phyloP scores from a whole-genome alignment of 1,140 invertebrate species.

The Drosophila funebris region DNA sequence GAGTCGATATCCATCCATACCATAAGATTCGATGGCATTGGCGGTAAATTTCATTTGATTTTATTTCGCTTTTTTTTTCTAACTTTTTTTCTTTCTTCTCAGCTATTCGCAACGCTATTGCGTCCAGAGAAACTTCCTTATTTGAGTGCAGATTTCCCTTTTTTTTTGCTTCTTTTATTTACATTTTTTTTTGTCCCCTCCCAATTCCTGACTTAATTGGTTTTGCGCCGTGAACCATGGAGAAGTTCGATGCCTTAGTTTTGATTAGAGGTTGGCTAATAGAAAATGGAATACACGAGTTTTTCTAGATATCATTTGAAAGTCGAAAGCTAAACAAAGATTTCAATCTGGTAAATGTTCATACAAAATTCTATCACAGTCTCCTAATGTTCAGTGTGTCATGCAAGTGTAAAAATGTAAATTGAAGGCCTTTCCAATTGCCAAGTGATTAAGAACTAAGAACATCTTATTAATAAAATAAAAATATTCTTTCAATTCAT shows the following conservation, averaged over 20 bases:
- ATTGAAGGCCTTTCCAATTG: too few relatives aligned
- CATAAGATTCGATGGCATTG: slow-evolving; percentile 31
- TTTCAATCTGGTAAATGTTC: slow-evolving; percentile 42
- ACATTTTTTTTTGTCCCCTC: neutral
- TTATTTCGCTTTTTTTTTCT: slow-evolving; percentile 60
- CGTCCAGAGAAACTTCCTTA: slow-evolving; percentile 68
- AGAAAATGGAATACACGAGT: slow-evolving; percentile 74
- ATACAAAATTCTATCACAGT: slow-evolving; percentile 34
- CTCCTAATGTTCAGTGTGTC: slow-evolving; percentile 41
- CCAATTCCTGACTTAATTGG: slow-evolving; percentile 67
- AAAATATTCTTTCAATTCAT: too few relatives aligned
- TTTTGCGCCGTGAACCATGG: slow-evolving; percentile 68
- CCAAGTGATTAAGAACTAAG: too few relatives aligned
- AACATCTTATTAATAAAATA: too few relatives aligned
- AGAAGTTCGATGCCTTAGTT: slow-evolving; percentile 72
- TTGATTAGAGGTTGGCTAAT: slow-evolving; percentile 77
- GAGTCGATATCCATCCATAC: slow-evolving; percentile 33
- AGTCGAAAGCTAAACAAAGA: slow-evolving; percentile 41
- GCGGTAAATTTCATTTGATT: slow-evolving; percentile 81
- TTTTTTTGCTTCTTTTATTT: slow-evolving; percentile 2
- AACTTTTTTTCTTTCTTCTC: slow-evolving; percentile 8
- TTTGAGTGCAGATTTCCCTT: slow-evolving; percentile 48
- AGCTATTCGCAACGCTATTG: slow-evolving; percentile 35
- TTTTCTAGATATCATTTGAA: slow-evolving; percentile 46
- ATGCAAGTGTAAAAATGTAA: slow-evolving; percentile 6